Base-by-base conservation (phyloP, 2,888 invertebrate genomes). In the Eupeodes luniger region DNA sequence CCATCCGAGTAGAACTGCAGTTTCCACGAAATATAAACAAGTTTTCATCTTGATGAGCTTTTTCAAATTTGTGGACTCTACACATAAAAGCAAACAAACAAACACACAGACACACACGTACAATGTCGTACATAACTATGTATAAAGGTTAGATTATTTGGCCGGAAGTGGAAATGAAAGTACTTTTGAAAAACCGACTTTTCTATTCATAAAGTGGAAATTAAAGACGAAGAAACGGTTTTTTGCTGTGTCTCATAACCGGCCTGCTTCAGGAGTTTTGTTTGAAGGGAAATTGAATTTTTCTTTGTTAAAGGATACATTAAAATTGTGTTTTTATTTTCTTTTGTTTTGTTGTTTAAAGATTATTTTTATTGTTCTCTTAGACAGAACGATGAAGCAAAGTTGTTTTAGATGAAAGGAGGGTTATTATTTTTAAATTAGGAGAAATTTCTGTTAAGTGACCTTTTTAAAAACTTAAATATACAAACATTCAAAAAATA, bases 11-110 rank as follows among this genome's bases (percentile, higher is more conserved):
- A 14, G 6, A 27, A 5, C 49, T 49, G 27, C 27, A 36, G 16
- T 53, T 36, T 36, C 34, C 10, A 16, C n/a, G n/a, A 59, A 78
- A 67, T 27, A 40, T 40, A 78, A 67, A 67, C 57, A 78, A 67
- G 66, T 57, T 77, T 47, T 47, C 53, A 34, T 47, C 40, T 55
- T 77, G 66, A 67, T 77, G 66, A 67, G 66, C 55, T 67, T 77
- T 77, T 77, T 67, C 57, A 66, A 77, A 77, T n/a, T 55, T 57
- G 27, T 49, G n/a, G 3, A 16, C 16, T 57, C 19, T 27, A 27
- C 27, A 27, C 27, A 27, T 27, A 27, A 27, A 27, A 27, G 27
- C 27, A 27, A 27, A 27, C 19, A 12, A 19, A 55, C n/a, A n/a
- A n/a, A n/a, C n/a, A n/a, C 5, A 2, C 27, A 10, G 0, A 5